phyloP scores from a whole-genome alignment of 2,797 vertebrate genomes.

The Sebastolobus alascanus region DNA sequence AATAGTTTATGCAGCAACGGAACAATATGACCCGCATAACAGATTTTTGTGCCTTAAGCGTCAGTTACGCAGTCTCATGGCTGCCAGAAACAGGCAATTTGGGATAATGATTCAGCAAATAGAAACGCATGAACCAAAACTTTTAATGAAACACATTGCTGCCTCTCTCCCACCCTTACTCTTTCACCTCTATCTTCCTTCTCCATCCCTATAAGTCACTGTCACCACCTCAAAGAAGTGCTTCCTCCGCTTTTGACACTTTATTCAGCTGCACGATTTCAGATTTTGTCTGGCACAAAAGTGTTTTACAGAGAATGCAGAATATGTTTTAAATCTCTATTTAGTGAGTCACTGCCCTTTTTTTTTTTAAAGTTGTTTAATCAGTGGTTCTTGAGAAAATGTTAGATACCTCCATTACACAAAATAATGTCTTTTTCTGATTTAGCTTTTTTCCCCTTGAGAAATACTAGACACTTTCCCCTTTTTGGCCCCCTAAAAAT shows the following conservation, averaged over 20 bases:
- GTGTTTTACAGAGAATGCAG: not conserved
- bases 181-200: constrained; percentile 43
- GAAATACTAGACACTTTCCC: not conserved
- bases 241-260: not conserved
- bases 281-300: not conserved
- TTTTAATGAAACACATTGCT: not conserved
- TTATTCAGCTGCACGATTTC: not conserved
- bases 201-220: constrained; percentile 39
- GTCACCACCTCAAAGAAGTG: constrained; percentile 3
- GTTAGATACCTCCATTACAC: not conserved
- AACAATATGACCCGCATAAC: constrained; percentile 9
- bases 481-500: too few species aligned
- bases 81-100: constrained; percentile 9
- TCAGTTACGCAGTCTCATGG: not conserved
- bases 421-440: not conserved
- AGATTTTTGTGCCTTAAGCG: constrained; percentile 3
- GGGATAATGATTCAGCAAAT: constrained; percentile 26
- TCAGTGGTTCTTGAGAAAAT: not conserved
- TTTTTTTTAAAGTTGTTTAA: not conserved
- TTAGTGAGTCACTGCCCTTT: not conserved
- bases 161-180: not conserved
- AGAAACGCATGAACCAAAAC: constrained; percentile 11
- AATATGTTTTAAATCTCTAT: not conserved
- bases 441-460: not conserved
- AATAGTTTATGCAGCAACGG: constrained; percentile 16